A percentile compares a stretch with the other conserved stretches of the same genome.
These are phyloP conservation scores for Bucorvus abyssinicus DNA, from an alignment of 2,797 vertebrate species.

Conservation along the genomic window DNA sequence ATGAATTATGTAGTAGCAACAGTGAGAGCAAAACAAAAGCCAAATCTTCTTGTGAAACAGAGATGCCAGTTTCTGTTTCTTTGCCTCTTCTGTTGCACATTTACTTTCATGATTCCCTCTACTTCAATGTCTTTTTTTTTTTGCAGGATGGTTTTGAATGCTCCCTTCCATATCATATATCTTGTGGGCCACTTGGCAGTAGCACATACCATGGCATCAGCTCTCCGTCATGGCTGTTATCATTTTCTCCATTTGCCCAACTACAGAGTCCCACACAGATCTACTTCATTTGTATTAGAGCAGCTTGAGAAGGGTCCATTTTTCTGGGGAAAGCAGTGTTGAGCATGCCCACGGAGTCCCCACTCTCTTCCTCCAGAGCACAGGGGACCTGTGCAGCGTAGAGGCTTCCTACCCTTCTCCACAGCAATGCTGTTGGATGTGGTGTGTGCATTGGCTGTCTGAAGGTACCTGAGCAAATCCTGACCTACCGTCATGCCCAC, in stretches of 20 bases:
- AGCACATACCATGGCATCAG: neutral
- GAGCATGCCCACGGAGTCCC: neutral
- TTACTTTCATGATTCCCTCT: neutral
- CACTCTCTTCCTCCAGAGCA: neutral
- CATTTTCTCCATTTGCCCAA: neutral
- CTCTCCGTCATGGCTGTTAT: neutral
- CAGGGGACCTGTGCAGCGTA: neutral
- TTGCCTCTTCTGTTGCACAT: neutral
- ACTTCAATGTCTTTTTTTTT: neutral
- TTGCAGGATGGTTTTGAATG: neutral
- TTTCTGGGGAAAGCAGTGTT: neutral
- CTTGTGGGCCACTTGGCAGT: neutral
- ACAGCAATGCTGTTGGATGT: neutral
- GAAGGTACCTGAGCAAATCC: neutral
- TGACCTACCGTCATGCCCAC: neutral
- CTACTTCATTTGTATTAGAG: neutral
- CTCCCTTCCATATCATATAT: neutral
- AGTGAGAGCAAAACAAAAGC: neutral
- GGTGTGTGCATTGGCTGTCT: fast-evolving
- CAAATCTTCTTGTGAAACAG: neutral
- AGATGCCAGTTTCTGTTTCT: neutral
- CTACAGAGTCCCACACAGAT: neutral
- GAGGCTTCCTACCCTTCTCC: too few species aligned
- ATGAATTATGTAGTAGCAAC: neutral
- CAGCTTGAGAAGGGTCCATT: neutral